A percentile compares a stretch with the other conserved stretches of the same genome.
Evolutionary conservation across 2,888 invertebrate genomes (phyloP).

Genomic region (Thereva unica): DNA sequence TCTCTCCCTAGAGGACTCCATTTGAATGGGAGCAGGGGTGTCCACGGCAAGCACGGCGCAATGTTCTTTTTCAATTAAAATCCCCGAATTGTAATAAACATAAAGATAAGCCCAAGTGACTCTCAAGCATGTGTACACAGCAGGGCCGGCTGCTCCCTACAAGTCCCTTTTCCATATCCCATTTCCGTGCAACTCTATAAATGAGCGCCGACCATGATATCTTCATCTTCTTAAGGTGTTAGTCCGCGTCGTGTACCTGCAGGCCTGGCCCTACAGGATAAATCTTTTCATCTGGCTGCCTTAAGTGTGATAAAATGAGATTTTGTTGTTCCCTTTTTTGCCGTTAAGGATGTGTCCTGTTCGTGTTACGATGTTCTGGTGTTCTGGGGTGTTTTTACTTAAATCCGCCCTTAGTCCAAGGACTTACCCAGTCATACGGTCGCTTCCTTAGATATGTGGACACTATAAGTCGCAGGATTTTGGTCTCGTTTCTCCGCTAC

Average conservation of each 20-base stretch:
- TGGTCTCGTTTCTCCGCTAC: constrained; percentile 6
- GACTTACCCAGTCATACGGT: constrained; percentile 28
- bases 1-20: not conserved
- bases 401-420: constrained; percentile 27
- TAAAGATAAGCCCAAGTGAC: constrained; percentile 15
- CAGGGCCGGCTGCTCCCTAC: not conserved
- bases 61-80: constrained; percentile 31
- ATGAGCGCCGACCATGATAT: constrained; percentile 12
- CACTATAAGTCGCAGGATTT: constrained; percentile 25
- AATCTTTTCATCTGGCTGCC: constrained; percentile 39
- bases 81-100: constrained; percentile 23
- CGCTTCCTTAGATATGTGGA: constrained; percentile 29
- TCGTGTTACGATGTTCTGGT: not conserved
- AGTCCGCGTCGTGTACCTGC: constrained; percentile 20
- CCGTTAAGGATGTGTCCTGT: constrained; percentile 9
- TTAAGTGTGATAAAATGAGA: constrained; percentile 42
- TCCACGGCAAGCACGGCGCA: constrained; percentile 1
- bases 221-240: constrained; percentile 26
- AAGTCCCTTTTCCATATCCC: constrained; percentile 6
- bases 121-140: not conserved
- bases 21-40: not conserved
- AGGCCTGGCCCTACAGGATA: constrained; percentile 18
- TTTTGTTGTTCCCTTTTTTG: constrained; percentile 36
- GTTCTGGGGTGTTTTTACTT: constrained; percentile 35
- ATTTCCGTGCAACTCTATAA: constrained; percentile 18